Evolutionary conservation across 2,113 vertebrate genomes (phyloP), one percentile per base, ranked within the genome.

Genomic region (Synchiropus splendidus): DNA sequence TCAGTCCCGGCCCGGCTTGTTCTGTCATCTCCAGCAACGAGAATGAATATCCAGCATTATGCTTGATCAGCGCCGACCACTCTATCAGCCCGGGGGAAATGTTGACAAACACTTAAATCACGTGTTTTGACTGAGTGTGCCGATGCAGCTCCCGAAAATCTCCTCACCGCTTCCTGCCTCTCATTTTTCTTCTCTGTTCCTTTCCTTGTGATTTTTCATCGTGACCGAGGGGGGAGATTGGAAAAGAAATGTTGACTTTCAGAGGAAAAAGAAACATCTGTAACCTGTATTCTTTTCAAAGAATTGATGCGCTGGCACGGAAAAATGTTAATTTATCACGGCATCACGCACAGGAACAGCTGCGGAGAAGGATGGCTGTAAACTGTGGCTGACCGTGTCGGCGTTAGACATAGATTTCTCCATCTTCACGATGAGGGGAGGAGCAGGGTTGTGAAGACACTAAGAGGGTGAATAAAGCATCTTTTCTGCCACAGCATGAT

Each of bases 291-390:
- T 86, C 79, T 85, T 83, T 84, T 83, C 84, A 85, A 85, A 85
- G 80, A 84, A 84, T 83, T 62, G 85, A 82, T 57, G 84, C 83
- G 80, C 77, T 80, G 82, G 84, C 80, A 81, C 41, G 66, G 84
- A 85, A 86, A 85, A 85, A 87, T 71, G 86, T 87, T 84, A 84
- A 86, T 87, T 87, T 86, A 86, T 87, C 85, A 87, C 80, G 77
- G 79, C 82, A 86, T 86, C 83, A 85, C 82, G 81, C 85, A 87
- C 82, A 83, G 81, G 82, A 84, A 85, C 75, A 72, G 82, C 78
- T 75, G 79, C 76, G 66, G 71, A 84, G 80, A 83, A 71, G 72
- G 80, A 84, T 78, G 78, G 74, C 83, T 83, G 81, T 85, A 83
- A 86, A 87, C 83, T 84, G 84, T 67, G 76, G 67, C 77, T 82